Evolutionary conservation across 2,888 invertebrate genomes (phyloP), one percentile per base, ranked within the genome.

Genomic region (Tuta absoluta): DNA sequence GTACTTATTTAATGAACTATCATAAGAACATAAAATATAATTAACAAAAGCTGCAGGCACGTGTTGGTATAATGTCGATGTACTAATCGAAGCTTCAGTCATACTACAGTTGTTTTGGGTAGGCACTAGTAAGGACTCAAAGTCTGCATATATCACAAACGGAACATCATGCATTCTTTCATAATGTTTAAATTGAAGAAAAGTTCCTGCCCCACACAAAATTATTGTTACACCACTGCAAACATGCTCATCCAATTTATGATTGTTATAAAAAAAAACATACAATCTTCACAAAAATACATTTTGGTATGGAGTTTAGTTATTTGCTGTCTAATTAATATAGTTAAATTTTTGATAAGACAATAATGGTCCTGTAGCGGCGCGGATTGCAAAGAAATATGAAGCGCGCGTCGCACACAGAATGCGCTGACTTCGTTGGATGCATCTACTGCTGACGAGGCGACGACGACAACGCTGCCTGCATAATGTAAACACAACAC

Each of bases 61-160:
- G 37, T 58, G 58, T 19, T 8, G 11, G 19, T 58, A 11, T 58
- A 37, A 8, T 17, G 17, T 21, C 21, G 19, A 12, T 37, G 37
- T 37, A 19, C 21, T 17, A 33, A 1, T 33, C 7, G n/a, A 14
- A 19, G 48, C 10, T 11, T 19, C 17, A 14, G 11, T 37, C 5
- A 17, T 38, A 4, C 12, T 21, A 38, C 33, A 33, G 10, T 33
- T 10, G 33, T 33, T 33, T 28, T 56, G 12, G 23, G 8, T 14
- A n/a, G n/a, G n/a, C 14, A 37, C 21, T 4, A 38, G 8, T n/a
- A 58, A 21, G 17, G 19, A 37, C 37, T 58, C 58, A 21, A 58
- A 58, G n/a, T 58, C 58, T 11, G 37, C 58, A 38, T 58, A 58
- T 12, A 58, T 58, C 3, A 58, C 58, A 19, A 58, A 19, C 8